Percentiles rank a stretch among this genome's conserved stretches.
phyloP scores from a whole-genome alignment of 2,888 invertebrate genomes.

The Prosopocoilus inquinatus region DNA sequence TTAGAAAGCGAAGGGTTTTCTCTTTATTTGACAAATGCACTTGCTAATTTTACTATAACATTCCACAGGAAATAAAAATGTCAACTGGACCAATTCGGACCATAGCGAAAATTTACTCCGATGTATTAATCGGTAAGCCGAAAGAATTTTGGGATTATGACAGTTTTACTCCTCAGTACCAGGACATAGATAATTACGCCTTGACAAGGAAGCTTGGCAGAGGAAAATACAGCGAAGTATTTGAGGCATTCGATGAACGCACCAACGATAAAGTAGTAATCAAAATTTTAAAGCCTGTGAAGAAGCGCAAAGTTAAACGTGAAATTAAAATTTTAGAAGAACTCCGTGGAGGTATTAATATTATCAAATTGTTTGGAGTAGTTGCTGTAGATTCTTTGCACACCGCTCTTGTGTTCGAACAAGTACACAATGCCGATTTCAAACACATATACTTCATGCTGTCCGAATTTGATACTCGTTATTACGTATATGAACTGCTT shows the following conservation, averaged over 20 bases:
- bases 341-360: conserved; percentile 44
- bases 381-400: conserved; percentile 30
- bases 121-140: conserved; percentile 41
- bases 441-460: conserved; percentile 46
- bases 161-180: conserved; percentile 37
- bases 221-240: conserved; percentile 50
- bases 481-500: conserved; percentile 50
- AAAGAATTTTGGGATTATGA: conserved; percentile 46
- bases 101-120: conserved; percentile 42
- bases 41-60: too few species aligned
- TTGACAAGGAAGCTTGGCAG: conserved; percentile 45
- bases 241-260: conserved; percentile 40
- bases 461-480: conserved; percentile 45
- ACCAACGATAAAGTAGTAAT: conserved; percentile 43
- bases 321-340: conserved; percentile 49
- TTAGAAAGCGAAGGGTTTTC: too few species aligned
- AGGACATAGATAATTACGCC: conserved; percentile 42
- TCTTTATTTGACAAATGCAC: too few species aligned
- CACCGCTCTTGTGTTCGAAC: conserved; percentile 46
- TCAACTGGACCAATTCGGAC: conserved; percentile 31
- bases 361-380: conserved; percentile 41
- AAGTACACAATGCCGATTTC: conserved; percentile 44
- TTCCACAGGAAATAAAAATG: conserved; percentile 13
- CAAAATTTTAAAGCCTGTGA: conserved; percentile 48
- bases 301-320: conserved; percentile 46